Percentiles rank a stretch among this genome's conserved stretches.
These are phyloP conservation scores for Cyphomyrus plagiostoma DNA, from an alignment of 2,113 vertebrate genomes.

Conservation along the genomic window DNA sequence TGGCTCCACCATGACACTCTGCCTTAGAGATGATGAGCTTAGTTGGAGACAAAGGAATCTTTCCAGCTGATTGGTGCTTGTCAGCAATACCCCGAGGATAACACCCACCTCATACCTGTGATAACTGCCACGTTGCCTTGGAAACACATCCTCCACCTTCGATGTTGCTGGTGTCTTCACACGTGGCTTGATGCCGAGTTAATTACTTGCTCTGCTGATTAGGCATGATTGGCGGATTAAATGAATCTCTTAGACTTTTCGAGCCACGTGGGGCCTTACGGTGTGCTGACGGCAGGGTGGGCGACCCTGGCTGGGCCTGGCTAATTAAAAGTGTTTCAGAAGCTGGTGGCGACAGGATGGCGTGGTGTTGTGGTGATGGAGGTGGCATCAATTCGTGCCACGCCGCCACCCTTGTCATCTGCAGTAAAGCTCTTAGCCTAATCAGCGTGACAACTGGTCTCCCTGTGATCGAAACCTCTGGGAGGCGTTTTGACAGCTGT, in stretches of 20 bases:
- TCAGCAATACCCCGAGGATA: background rate
- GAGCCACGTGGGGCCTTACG: background rate
- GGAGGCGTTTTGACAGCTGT: background rate
- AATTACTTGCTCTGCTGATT: conserved; percentile 16
- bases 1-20: background rate
- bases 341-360: background rate
- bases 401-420: background rate
- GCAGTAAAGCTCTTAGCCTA: background rate
- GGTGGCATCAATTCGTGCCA: background rate
- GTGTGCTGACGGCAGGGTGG: background rate
- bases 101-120: background rate
- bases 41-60: background rate
- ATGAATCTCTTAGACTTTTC: background rate
- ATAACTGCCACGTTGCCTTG: background rate
- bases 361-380: background rate
- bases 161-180: background rate
- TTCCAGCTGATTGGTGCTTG: background rate
- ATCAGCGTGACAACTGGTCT: background rate
- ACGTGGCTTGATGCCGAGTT: background rate
- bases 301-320: background rate
- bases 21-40: background rate
- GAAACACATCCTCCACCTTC: background rate
- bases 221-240: conserved; percentile 1
- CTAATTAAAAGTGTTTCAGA: background rate
- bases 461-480: background rate